phyloP scores from a whole-genome alignment of 92 coral and sea anemone genomes.

The Palythoa caribaeorum region DNA sequence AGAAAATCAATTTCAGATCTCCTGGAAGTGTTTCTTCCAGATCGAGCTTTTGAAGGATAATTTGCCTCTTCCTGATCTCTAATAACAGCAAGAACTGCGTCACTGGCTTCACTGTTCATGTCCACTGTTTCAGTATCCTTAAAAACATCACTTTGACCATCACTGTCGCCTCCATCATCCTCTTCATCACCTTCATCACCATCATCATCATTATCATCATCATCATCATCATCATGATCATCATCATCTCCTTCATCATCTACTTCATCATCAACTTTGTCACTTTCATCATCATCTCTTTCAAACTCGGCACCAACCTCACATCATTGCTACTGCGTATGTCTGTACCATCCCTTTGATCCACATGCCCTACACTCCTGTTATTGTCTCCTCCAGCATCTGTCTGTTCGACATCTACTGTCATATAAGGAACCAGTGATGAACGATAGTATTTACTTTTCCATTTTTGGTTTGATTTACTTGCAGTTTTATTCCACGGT shows the following conservation, averaged over 20 bases:
- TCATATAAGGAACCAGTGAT: constrained; percentile 18
- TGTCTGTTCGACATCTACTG: background rate
- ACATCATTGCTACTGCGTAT: background rate
- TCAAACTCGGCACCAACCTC: no score
- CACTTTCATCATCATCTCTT: background rate
- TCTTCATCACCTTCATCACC: no score
- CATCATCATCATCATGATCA: constrained; percentile 19
- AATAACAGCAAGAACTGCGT: background rate
- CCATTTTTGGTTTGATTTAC: constrained; percentile 24
- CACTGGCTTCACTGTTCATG: constrained; percentile 23
- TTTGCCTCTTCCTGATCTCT: background rate
- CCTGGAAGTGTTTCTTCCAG: no score
- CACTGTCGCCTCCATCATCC: background rate
- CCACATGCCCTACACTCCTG: constrained; percentile 18
- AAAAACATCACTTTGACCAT: constrained; percentile 9
- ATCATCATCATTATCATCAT: constrained; percentile 12
- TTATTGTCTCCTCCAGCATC: constrained; percentile 9
- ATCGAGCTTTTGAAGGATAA: no score
- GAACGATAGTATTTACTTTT: constrained; percentile 13
- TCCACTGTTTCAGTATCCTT: constrained; percentile 23
- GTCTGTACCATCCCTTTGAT: constrained; percentile 17
- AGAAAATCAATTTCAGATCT: no score
- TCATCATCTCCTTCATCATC: constrained; percentile 19
- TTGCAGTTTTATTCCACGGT: background rate
- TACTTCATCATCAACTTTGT: background rate